Evolutionary conservation across 2,113 vertebrate species (phyloP), one percentile per base, ranked within the genome.

Genomic region (Apodemus speciosus): DNA sequence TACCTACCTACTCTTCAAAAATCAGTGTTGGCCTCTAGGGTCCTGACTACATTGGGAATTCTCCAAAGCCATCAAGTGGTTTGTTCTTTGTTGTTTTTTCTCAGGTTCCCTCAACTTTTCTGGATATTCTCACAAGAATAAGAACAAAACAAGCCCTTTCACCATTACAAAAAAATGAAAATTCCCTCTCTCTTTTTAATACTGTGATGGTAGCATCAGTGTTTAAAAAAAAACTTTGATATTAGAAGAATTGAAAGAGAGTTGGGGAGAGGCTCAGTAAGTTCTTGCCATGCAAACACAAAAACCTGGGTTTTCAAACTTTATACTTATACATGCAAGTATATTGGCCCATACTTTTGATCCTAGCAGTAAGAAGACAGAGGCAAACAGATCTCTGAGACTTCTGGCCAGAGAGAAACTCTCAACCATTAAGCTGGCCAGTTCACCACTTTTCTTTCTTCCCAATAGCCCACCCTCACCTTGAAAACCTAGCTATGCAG

Each of bases 1-100:
- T 83, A 95, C 49, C 77, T 88, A 40, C 40, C 40, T 60, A 53
- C 27, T 84, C 62, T 95, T 92, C 86, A 43, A 60, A 94, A 94
- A 90, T 95, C 72, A 69, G 0, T 90, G 60, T 88, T 92, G 38
- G 68, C 79, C 69, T 62, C 53, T 90, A 68, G 64, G 9, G 23
- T 72, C 85, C 76, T 88, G 77, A 32, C 51, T 85, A 0, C 62
- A 76, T 72, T 81, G 62, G 51, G 21, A 92, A 21, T 81, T 93
- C 25, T 90, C 71, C 66, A 75, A 3, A 80, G 40, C 49, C 87
- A 83, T 85, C 60, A 46, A 60, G 43, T 43, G 30, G 27, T 46
- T 51, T 86, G 49, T 51, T 38, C 56, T 62, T 58, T 85, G 60
- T 46, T 38, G 35, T 60, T 62, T 76, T 46, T 8, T 69, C 13